Evolutionary conservation across 2,113 vertebrate genomes (phyloP).

Genomic region (Python bivittatus): DNA sequence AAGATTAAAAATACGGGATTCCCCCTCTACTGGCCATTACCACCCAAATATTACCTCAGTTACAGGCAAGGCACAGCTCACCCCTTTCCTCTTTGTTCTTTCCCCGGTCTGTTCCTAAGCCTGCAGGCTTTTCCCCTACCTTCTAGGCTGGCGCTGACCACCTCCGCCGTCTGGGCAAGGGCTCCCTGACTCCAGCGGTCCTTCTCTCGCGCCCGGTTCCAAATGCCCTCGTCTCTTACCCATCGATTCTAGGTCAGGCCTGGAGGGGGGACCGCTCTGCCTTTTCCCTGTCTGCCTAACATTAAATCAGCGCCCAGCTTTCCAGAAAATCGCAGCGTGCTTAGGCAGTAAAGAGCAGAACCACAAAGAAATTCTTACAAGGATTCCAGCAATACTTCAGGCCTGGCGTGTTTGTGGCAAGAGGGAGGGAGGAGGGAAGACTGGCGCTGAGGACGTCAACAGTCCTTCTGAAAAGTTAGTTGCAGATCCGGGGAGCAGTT

Average conservation of each 20-base stretch:
- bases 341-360: background rate
- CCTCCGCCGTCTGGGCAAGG: background rate
- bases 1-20: background rate
- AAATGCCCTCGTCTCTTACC: background rate
- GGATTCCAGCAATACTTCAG: too few relatives aligned
- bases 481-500: too few relatives aligned
- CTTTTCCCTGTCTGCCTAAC: background rate
- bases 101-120: too few relatives aligned
- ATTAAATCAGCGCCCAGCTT: background rate
- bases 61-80: background rate
- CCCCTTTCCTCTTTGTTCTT: background rate
- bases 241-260: background rate
- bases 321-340: background rate
- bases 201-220: background rate
- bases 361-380: background rate
- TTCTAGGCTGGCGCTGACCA: too few relatives aligned
- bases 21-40: background rate
- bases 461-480: too few relatives aligned
- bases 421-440: too few relatives aligned
- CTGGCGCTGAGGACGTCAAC: too few relatives aligned
- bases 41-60: background rate
- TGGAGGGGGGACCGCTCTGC: background rate
- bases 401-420: too few relatives aligned
- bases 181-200: background rate
- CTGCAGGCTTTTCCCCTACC: background rate